These are phyloP conservation scores for Heteromurus nitidus DNA, from an alignment of 2,888 invertebrate genomes.

Conservation along the genomic window DNA sequence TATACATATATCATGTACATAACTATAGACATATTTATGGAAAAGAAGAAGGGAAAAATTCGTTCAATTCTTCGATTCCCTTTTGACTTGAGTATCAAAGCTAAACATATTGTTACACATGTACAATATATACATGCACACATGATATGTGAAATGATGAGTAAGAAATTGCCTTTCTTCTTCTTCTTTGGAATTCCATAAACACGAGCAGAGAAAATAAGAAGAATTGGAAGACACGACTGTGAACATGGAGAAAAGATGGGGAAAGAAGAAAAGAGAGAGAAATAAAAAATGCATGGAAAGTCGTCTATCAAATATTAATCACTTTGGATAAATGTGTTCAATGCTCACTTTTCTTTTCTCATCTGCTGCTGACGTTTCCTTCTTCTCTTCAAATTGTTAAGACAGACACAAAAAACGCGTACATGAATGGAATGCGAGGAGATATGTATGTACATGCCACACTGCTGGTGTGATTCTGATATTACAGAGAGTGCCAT, in stretches of 20 bases:
- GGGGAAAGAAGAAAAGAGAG: constrained; percentile 9
- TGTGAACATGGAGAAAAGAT: constrained; percentile 1
- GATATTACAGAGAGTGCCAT: too few relatives aligned
- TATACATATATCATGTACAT: too few relatives aligned
- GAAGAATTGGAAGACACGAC: constrained; percentile 33
- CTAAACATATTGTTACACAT: neutral
- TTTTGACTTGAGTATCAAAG: neutral
- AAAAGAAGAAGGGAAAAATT: neutral
- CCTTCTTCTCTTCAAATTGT: constrained; percentile 28
- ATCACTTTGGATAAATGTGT: constrained; percentile 64
- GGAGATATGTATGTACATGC: too few relatives aligned
- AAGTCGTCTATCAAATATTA: constrained; percentile 66
- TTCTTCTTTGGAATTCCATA: constrained; percentile 39
- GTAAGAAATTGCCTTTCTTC: constrained; percentile 43
- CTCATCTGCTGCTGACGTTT: constrained; percentile 30
- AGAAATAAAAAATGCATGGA: constrained; percentile 63
- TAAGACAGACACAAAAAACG: neutral
- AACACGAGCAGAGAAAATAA: constrained; percentile 27
- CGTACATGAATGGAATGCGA: neutral
- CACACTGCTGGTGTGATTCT: too few relatives aligned
- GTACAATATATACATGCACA: neutral
- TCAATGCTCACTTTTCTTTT: constrained; percentile 26
- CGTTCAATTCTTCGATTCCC: too few relatives aligned
- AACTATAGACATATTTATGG: neutral
- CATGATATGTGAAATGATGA: constrained; percentile 58